These are phyloP conservation scores for Syngnathus acus DNA, from an alignment of 2,797 vertebrate genomes.

Conservation along the genomic window DNA sequence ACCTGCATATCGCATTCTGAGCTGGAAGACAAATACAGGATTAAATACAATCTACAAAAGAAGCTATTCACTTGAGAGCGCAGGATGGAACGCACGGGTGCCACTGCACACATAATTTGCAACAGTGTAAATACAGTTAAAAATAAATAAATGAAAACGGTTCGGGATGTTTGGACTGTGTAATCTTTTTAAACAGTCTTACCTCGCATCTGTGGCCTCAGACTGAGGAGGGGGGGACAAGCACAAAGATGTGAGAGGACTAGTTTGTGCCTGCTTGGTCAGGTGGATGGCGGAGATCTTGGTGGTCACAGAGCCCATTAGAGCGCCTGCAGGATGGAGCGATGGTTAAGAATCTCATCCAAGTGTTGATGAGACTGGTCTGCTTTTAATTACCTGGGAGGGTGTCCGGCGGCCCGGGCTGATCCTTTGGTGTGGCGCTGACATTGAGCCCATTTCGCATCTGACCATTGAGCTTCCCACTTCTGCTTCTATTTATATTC, in stretches of 20 bases:
- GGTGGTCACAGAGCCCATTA: constrained; percentile 69
- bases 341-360: not conserved
- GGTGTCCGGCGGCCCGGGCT: not conserved
- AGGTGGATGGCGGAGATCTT: constrained; percentile 81
- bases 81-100: no score
- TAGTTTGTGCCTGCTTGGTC: constrained; percentile 41
- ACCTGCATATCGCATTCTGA: constrained; percentile 39
- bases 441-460: constrained; percentile 12
- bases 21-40: constrained; percentile 30
- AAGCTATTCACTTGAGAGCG: no score
- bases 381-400: constrained; percentile 24
- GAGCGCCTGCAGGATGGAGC: constrained; percentile 25
- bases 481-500: not conserved
- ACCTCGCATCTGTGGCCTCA: constrained; percentile 23
- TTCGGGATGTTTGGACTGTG: not conserved
- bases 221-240: constrained; percentile 15
- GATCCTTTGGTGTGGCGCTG: constrained; percentile 28
- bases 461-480: not conserved
- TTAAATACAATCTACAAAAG: not conserved
- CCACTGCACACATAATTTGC: not conserved
- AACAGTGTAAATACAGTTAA: not conserved
- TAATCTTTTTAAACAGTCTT: constrained; percentile 8
- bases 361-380: not conserved
- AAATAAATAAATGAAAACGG: not conserved
- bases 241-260: constrained; percentile 7